A percentile compares a stretch with the other conserved stretches of the same genome.
Evolutionary conservation across 2,113 vertebrate genomes (phyloP).

Genomic region (Empidonax traillii): DNA sequence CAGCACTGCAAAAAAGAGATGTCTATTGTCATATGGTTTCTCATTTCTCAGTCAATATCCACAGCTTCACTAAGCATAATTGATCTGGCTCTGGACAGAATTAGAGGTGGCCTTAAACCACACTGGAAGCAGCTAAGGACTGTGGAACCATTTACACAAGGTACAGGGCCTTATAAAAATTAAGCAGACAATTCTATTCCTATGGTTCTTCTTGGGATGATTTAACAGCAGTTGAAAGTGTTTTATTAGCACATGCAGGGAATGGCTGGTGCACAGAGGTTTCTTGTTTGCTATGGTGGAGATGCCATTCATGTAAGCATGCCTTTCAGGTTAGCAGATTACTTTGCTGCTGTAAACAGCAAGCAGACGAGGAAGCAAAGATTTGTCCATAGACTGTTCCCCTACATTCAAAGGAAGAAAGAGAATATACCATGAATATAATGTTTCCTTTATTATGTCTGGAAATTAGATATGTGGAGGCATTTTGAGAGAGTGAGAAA

Average conservation of each 20-base stretch:
- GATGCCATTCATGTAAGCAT: not conserved
- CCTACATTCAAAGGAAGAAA: not conserved
- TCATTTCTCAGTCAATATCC: not conserved
- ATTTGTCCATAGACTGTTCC: not conserved
- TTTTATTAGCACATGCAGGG: not conserved
- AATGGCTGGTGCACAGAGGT: not conserved
- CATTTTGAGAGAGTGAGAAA: not conserved
- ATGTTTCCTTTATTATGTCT: not conserved
- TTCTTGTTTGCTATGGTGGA: not conserved
- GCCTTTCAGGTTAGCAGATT: not conserved
- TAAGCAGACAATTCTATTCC: not conserved
- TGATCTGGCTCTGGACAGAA: not conserved
- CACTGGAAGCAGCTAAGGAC: not conserved
- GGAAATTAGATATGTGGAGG: not conserved
- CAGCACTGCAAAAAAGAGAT: not conserved
- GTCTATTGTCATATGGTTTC: not conserved
- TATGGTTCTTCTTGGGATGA: not conserved
- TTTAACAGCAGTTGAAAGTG: not conserved
- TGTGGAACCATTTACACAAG: not conserved
- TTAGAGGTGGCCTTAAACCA: not conserved
- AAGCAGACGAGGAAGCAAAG: not conserved
- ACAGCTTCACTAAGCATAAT: not conserved
- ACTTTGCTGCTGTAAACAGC: not conserved
- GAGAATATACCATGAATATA: not conserved
- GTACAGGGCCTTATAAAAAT: not conserved